A percentile compares a stretch with the other conserved stretches of the same genome.
These are phyloP conservation scores for Anguilla japonica DNA, from an alignment of 2,113 vertebrate species.

Conservation along the genomic window DNA sequence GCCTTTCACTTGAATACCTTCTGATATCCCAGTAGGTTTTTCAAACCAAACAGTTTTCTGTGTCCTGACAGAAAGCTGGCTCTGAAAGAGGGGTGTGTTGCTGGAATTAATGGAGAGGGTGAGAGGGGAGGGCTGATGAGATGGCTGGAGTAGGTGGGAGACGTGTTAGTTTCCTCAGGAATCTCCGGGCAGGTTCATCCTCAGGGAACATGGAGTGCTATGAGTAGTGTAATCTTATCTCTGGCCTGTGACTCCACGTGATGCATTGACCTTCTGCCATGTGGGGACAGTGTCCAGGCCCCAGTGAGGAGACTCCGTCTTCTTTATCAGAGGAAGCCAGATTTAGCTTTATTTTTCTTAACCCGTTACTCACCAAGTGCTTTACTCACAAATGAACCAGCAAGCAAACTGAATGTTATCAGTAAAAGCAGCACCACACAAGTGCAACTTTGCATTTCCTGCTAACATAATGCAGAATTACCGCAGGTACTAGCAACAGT, in stretches of 20 bases:
- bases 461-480: neutral
- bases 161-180: neutral
- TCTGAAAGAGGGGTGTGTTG: neutral
- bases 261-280: neutral
- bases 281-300: slow-evolving; percentile 6
- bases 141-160: neutral
- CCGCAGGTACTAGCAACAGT: neutral
- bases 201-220: neutral
- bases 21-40: neutral
- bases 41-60: neutral
- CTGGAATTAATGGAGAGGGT: neutral
- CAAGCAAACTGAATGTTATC: neutral
- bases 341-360: slow-evolving; percentile 1
- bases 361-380: neutral
- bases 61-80: slow-evolving; percentile 2
- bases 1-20: slow-evolving; percentile 9
- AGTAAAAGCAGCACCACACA: neutral
- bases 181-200: neutral
- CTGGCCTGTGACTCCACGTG: neutral
- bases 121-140: neutral
- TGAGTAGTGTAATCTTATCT: slow-evolving; percentile 17
- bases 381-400: neutral
- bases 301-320: neutral
- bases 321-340: slow-evolving; percentile 21
- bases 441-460: neutral